Conservation (phyloP, 2,888 invertebrate genomes). For the Aporophyla lueneburgensis region DNA sequence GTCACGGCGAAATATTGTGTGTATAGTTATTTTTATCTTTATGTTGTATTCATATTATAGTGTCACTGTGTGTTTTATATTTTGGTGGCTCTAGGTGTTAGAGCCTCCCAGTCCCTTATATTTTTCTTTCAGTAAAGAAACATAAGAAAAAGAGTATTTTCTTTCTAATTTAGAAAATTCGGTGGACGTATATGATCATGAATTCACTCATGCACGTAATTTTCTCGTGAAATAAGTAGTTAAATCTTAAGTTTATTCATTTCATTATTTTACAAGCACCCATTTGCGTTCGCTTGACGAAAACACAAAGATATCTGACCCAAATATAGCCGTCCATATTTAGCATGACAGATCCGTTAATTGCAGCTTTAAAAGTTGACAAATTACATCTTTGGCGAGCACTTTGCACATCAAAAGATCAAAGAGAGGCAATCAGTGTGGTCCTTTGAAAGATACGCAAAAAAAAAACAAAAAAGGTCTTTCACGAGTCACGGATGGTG, state of each 20-base stretch:
- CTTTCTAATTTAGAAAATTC: conserved; percentile 1
- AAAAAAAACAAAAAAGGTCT: conserved; percentile 56
- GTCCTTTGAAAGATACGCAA: conserved; percentile 51
- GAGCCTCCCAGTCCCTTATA: background rate
- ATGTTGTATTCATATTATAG: conserved; percentile 27
- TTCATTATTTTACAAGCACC: conserved; percentile 28
- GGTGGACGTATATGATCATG: background rate
- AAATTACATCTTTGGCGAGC: conserved; percentile 52
- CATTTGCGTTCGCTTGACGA: conserved; percentile 26
- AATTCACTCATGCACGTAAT: conserved; percentile 10
- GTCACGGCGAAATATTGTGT: conserved; percentile 50
- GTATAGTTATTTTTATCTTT: conserved; percentile 20
- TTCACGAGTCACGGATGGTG: conserved; percentile 67
- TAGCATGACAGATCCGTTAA: conserved; percentile 51
- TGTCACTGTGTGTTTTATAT: conserved; percentile 5
- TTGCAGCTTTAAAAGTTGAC: conserved; percentile 59
- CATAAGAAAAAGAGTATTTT: background rate
- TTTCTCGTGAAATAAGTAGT: conserved; percentile 30
- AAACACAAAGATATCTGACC: conserved; percentile 49
- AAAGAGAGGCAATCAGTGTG: conserved; percentile 58
- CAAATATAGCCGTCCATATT: conserved; percentile 54
- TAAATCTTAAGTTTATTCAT: conserved; percentile 34
- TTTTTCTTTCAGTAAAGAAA: background rate
- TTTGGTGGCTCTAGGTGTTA: background rate
- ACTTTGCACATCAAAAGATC: conserved; percentile 61